A percentile compares a stretch with the other conserved stretches of the same genome.
These are phyloP conservation scores for Chydorus sphaericus DNA, from an alignment of 2,888 invertebrate species.

Conservation along the genomic window DNA sequence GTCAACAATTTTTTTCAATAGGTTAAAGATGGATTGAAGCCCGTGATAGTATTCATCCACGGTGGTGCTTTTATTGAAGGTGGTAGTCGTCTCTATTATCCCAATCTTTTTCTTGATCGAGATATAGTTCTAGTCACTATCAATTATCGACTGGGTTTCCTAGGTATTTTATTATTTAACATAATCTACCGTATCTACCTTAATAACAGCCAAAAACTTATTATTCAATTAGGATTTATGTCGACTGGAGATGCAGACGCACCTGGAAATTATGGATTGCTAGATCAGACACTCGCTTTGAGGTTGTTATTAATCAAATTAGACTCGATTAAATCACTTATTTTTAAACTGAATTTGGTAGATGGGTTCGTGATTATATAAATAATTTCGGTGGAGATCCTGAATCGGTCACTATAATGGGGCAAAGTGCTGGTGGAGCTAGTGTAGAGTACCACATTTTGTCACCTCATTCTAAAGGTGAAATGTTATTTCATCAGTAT, in stretches of 20 bases:
- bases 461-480: conserved; percentile 9
- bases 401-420: conserved; percentile 16
- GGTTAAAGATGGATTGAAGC: no score
- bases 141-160: conserved; percentile 46
- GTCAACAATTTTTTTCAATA: no score
- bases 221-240: conserved; percentile 14
- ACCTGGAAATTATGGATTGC: conserved; percentile 16
- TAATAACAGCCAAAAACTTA: background rate
- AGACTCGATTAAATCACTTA: no score
- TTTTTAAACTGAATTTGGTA: background rate
- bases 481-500: no score
- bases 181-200: no score
- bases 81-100: conserved; percentile 1
- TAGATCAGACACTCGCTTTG: conserved; percentile 16
- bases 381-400: conserved; percentile 16
- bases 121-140: conserved; percentile 51
- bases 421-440: conserved; percentile 17
- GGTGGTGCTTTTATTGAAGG: conserved; percentile 6
- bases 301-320: no score
- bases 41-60: conserved; percentile 11
- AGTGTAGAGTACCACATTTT: conserved; percentile 15
- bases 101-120: conserved; percentile 2
- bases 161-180: conserved; percentile 12
- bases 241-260: conserved; percentile 13
- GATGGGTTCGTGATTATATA: conserved; percentile 20